phyloP scores from a whole-genome alignment of 1,140 invertebrate genomes.

The Apis dorsata region DNA sequence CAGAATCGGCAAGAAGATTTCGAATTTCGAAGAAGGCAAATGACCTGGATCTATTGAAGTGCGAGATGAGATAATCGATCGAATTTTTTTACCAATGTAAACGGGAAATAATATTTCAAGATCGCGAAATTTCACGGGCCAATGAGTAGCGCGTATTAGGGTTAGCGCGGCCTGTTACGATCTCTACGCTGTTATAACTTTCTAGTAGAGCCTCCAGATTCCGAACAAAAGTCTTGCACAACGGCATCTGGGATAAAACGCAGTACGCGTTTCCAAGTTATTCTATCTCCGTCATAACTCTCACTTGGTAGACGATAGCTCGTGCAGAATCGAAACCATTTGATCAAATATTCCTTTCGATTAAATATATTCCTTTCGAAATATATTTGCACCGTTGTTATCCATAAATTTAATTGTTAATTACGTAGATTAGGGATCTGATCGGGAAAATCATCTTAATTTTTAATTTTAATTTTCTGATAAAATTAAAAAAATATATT shows the following conservation, averaged over 20 bases:
- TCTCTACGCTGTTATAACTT: slow-evolving; percentile 14
- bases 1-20: too few relatives aligned
- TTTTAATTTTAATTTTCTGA: too few relatives aligned
- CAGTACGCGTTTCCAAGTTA: background rate
- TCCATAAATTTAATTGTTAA: slow-evolving; percentile 47
- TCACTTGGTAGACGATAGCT: slow-evolving; percentile 12
- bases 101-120: background rate
- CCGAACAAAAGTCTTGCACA: slow-evolving; percentile 45
- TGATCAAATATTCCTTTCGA: background rate
- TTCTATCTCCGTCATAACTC: slow-evolving; percentile 23
- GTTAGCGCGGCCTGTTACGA: slow-evolving; percentile 25
- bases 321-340: slow-evolving; percentile 1
- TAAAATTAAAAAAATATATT: too few relatives aligned
- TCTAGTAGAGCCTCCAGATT: slow-evolving; percentile 36
- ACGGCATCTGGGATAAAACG: slow-evolving; percentile 41
- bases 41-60: too few relatives aligned
- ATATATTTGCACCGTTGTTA: slow-evolving; percentile 4
- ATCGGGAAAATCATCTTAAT: too few relatives aligned
- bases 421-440: background rate
- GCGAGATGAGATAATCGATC: too few relatives aligned
- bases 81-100: background rate
- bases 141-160: background rate
- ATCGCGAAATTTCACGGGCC: slow-evolving; percentile 10
- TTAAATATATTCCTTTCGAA: background rate
- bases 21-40: too few relatives aligned